Percentiles rank a stretch among this genome's conserved stretches.
phyloP scores from a whole-genome alignment of 2,113 vertebrate genomes.

The Erinaceus europaeus region DNA sequence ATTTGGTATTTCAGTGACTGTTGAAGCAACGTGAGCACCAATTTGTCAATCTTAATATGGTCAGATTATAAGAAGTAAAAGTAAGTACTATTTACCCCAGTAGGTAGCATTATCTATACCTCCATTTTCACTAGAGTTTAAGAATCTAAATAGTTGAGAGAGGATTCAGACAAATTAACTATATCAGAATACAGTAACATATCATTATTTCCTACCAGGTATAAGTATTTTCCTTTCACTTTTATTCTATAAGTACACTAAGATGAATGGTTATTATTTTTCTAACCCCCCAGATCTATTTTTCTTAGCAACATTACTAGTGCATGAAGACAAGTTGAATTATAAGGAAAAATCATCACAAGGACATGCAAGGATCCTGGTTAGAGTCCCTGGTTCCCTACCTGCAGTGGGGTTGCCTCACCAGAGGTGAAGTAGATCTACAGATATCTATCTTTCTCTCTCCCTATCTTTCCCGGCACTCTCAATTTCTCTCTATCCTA shows the following conservation, averaged over 20 bases:
- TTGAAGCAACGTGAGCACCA: constrained; percentile 24
- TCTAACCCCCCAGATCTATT: not conserved
- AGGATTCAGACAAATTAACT: constrained; percentile 51
- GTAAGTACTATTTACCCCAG: constrained; percentile 52
- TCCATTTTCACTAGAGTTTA: constrained; percentile 31
- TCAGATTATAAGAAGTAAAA: constrained; percentile 58
- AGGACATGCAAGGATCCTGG: too few species aligned
- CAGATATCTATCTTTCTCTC: too few species aligned
- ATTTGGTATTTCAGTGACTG: constrained; percentile 21
- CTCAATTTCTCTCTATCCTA: too few species aligned
- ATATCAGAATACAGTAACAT: constrained; percentile 19
- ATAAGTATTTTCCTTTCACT: not conserved
- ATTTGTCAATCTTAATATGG: constrained; percentile 55
- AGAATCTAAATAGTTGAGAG: constrained; percentile 60
- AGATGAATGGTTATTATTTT: constrained; percentile 6
- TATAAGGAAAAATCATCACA: too few species aligned
- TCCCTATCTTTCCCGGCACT: too few species aligned
- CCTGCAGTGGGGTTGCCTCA: too few species aligned
- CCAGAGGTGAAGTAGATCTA: too few species aligned
- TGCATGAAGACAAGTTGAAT: not conserved
- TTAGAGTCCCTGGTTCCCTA: too few species aligned
- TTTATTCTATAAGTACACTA: not conserved
- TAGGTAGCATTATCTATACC: constrained; percentile 33
- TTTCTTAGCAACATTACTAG: not conserved
- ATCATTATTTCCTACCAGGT: constrained; percentile 38